Base-by-base conservation (phyloP, 92 coral and sea anemone genomes). In the Zoanthus sansibaricus region DNA sequence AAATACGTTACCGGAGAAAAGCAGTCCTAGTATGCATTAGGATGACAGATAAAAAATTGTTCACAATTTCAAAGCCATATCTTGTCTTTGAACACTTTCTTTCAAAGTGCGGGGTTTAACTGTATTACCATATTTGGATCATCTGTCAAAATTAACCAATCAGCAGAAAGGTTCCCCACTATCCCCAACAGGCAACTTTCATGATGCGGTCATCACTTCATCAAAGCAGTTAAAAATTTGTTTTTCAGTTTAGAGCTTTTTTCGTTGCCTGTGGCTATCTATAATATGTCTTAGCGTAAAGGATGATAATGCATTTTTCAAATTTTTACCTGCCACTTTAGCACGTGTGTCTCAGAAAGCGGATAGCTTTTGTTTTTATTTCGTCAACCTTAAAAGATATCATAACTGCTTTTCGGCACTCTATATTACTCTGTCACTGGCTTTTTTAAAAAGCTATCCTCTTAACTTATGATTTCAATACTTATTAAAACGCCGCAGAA, bases 81-180 rank as follows among this genome's bases (percentile, higher is more conserved):
- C 44, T 46, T 51, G 15, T 21, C 49, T 45, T 80, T 48, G 45
- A 18, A 64, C 10, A 37, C 33, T 48, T 31, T 66, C 16, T 31
- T 17, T 9, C 18, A 16, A 48, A 46, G 37, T 66, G 75, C 21
- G 66, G 85, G 54, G 18, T 62, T 25, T 37, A 25, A 44, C 9
- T 46, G 32, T 44, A 14, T 80, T 80, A 47, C 85, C 85, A 80
- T 80, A 80, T 80, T 80, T 80, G 85, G 85, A 80, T 51, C 17
- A 80, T 80, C 74, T 80, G 85, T 80, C 85, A 80, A 80, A 80
- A 80, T 21, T 25, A 21, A 51, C 85, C 85, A 80, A 80, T 80
- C 75, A 80, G 82, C 7, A 49, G 64, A 9, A 51, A 8, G 64
- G 21, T 4, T 7, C 82, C 17, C 64, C 66, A 1, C 44, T 20